Evolutionary conservation across 2,888 invertebrate genomes (phyloP), one percentile per base, ranked within the genome.

Genomic region (Steinernema hermaphroditum): DNA sequence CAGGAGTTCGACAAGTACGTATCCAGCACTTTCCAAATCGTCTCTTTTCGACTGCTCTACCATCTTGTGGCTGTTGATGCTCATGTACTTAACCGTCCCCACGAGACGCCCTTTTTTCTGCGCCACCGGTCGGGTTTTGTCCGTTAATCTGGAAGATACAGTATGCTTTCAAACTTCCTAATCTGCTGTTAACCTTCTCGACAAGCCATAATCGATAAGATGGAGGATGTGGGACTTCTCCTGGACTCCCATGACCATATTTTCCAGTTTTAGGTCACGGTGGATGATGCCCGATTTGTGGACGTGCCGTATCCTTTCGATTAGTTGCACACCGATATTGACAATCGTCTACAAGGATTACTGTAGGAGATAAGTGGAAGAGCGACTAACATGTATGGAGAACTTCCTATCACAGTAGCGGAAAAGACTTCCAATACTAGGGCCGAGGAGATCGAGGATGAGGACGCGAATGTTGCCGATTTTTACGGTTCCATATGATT

Each of bases 71-170:
- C 76, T 76, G 68, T 81, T 81, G 14, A 83, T 68, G 22, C 76
- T 76, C 34, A 80, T 80, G 74, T 84, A 83, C 71, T 84, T 81
- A 24, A 81, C 82, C 12, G 82, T 82, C 14, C 82, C 82, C 14
- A 82, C 77, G 24, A 82, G 54, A 9, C 49, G 29, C 19, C 69
- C 71, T 50, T 71, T 44, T 16, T 37, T 69, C 9, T n/a, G 19
- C 32, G 22, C 27, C 2, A 32, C 62, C 16, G 8, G 29, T 29
- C 16, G 27, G 9, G 27, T 71, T 12, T 32, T 41, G 14, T 19
- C 69, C 27, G 2, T 71, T 62, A 34, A 19, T 1, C 49, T 41
- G 50, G 16, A 62, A 43, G 1, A 73, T 72, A 49, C 72, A 72
- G 12, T 44, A 43, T 4, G n/a, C n/a, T 73, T 34, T 69, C 62